phyloP scores from a whole-genome alignment of 2,888 invertebrate species.

The Halictus ligatus region DNA sequence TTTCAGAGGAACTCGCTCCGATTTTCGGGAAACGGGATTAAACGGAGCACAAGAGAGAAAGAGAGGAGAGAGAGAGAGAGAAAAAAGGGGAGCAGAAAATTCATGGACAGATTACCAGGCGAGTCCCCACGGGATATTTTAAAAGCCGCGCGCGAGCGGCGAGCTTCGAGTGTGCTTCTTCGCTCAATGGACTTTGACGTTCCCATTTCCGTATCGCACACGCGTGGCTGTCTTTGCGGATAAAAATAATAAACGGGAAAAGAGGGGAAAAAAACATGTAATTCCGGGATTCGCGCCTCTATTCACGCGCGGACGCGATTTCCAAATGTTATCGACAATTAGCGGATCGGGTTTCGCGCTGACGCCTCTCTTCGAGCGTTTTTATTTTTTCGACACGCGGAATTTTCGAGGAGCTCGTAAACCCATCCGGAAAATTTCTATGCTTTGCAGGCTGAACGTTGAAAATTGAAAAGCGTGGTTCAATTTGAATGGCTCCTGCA shows the following conservation, averaged over 20 bases:
- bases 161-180: constrained; percentile 22
- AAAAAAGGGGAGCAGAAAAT: background rate
- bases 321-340: constrained; percentile 12
- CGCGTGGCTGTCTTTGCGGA: constrained; percentile 11
- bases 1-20: background rate
- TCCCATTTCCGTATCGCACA: constrained; percentile 18
- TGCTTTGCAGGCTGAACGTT: background rate
- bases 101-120: constrained; percentile 17
- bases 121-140: background rate
- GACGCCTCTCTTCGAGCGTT: background rate
- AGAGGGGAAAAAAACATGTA: constrained; percentile 1
- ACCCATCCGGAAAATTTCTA: background rate
- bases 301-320: background rate
- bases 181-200: constrained; percentile 29
- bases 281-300: constrained; percentile 10
- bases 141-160: constrained; percentile 8
- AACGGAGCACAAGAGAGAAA: background rate
- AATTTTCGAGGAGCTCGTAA: background rate
- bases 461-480: background rate
- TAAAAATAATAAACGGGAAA: background rate
- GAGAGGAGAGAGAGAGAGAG: background rate
- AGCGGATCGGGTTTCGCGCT: background rate
- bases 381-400: background rate
- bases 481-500: background rate
- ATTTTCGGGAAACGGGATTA: background rate